Evolutionary conservation across 2,888 invertebrate genomes (phyloP).

Genomic region (Cyclophora punctaria): DNA sequence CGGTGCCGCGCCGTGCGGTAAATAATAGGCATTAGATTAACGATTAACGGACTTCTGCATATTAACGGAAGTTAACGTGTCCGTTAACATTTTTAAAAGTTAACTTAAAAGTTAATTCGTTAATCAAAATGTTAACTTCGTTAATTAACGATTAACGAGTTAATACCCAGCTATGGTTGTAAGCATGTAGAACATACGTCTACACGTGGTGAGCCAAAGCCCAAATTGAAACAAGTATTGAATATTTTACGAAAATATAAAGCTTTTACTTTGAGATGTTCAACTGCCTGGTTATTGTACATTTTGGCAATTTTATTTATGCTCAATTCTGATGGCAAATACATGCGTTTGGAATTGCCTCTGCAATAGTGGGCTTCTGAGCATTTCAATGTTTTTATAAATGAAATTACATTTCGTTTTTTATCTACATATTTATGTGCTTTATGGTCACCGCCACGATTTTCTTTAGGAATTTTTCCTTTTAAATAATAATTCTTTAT

Average conservation of each 20-base stretch:
- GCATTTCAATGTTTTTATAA: constrained; percentile 4
- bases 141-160: too few species aligned
- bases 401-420: background rate
- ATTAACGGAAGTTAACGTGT: too few species aligned
- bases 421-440: constrained; percentile 2
- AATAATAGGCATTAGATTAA: too few species aligned
- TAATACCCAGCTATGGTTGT: too few species aligned
- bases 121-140: too few species aligned
- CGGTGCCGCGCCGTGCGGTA: too few species aligned
- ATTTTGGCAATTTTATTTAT: constrained; percentile 6
- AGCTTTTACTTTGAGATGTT: constrained; percentile 4
- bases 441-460: constrained; percentile 8
- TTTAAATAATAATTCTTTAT: constrained; percentile 2
- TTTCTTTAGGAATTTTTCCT: constrained; percentile 2
- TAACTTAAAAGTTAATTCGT: too few species aligned
- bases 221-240: constrained; percentile 18
- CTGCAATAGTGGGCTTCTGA: constrained; percentile 9
- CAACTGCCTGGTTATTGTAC: constrained; percentile 6
- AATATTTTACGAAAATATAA: constrained; percentile 16
- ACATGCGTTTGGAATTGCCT: constrained; percentile 3
- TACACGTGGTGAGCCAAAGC: constrained; percentile 14
- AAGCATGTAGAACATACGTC: constrained; percentile 18
- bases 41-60: too few species aligned
- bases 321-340: constrained; percentile 5
- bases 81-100: too few species aligned